Base-by-base conservation (phyloP, 37 sponge, comb jelly and placozoan species). In the Hormiphora californensis region DNA sequence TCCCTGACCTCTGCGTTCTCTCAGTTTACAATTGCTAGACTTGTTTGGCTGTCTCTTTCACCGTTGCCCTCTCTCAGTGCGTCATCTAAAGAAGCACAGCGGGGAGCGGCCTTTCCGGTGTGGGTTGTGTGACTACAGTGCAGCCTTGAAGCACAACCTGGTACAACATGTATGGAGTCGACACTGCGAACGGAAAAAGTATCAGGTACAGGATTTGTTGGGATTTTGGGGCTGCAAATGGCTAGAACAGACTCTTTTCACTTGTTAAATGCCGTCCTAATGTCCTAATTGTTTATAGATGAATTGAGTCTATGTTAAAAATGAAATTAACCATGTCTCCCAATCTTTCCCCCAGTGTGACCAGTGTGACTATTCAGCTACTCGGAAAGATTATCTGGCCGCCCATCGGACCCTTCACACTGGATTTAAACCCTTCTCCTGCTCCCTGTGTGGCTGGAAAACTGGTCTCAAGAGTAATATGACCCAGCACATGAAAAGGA, bases 71-170 rank as follows among this genome's bases (percentile, higher is more conserved):
- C 8, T 30, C 44, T 21, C 81, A 73, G 81, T 36, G 17, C 81
- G 81, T 8, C 81, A 73, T 46, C 43, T 43, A 46, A 73, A 73
- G 46, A 73, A 43, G 23, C 81, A 73, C 81, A 73, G 81, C 23
- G 81, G 81, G 23, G 81, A 73, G 38, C 40, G 35, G 25, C 81
- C 81, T 4, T 73, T 43, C 46, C 81, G 43, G 27, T 73, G 81
- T 28, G 35, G 36, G 44, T 36, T 27, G 81, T 73, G 81, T 36
- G 44, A 73, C 46, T 73, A 73, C 44, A 73, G 81, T 33, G 81
- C 81, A 2, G 81, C 81, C 25, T 46, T 73, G 15, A 73, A 73
- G 25, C 81, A 73, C 81, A 73, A 73, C 38, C 81, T 73, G 44
- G 23, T 73, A 3, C 81, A 73, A 40, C 81, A 73, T 19, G 4